Evolutionary conservation across 2,888 invertebrate species (phyloP).

Genomic region (Drosophila putrida): DNA sequence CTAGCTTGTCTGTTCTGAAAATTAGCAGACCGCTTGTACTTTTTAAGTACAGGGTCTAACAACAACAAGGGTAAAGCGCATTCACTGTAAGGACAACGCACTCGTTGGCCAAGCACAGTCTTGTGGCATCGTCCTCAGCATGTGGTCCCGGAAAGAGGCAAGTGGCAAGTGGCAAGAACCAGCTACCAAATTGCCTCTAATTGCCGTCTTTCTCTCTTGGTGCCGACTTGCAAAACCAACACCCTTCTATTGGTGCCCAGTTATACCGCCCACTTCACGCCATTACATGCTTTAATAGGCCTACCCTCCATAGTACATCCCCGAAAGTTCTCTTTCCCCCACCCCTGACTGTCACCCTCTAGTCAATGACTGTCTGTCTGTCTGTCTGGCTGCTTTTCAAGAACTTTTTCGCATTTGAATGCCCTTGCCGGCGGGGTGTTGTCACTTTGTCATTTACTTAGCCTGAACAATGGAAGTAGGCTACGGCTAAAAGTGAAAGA

Average conservation of each 20-base stretch:
- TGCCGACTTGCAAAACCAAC: conserved; percentile 34
- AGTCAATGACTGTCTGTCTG: conserved; percentile 14
- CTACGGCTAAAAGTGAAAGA: too few relatives aligned
- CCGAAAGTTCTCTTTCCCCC: conserved; percentile 30
- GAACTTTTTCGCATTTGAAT: conserved; percentile 17
- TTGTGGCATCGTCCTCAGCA: conserved; percentile 9
- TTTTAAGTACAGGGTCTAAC: not conserved
- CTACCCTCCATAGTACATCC: conserved; percentile 40
- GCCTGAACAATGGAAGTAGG: too few relatives aligned
- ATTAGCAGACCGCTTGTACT: too few relatives aligned
- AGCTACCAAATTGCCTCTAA: conserved; percentile 74
- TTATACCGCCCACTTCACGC: conserved; percentile 71
- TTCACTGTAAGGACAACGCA: conserved; percentile 71
- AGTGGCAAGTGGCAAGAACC: conserved; percentile 10
- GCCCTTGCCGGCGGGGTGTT: not conserved
- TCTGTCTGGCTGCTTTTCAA: conserved; percentile 3
- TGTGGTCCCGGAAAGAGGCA: conserved; percentile 19
- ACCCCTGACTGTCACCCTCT: not conserved
- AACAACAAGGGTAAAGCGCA: conserved; percentile 53
- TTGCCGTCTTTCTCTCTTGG: conserved; percentile 65
- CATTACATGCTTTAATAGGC: conserved; percentile 80
- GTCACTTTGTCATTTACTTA: not conserved
- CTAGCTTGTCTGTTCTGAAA: too few relatives aligned
- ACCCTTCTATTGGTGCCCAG: conserved; percentile 40
- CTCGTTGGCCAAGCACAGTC: conserved; percentile 2